Conservation (phyloP, 2,888 invertebrate species). For the Noctua pronuba region DNA sequence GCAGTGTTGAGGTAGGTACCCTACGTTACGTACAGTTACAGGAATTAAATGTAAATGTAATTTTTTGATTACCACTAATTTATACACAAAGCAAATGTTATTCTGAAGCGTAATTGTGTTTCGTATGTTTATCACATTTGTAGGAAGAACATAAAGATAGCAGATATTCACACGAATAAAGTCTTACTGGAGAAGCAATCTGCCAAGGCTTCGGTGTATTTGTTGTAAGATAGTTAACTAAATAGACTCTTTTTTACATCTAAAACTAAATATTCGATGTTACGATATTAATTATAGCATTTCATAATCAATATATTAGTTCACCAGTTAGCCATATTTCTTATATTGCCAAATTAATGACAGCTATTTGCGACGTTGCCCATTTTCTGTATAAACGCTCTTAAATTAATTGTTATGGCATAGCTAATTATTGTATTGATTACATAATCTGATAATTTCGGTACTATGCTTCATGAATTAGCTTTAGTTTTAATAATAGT, state of each 20-base stretch:
- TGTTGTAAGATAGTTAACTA: constrained; percentile 1
- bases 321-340: no score
- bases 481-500: background rate
- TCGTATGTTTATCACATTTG: background rate
- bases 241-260: no score
- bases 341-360: no score
- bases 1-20: background rate
- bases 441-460: background rate
- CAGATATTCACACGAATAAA: background rate
- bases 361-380: no score
- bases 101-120: no score
- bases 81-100: background rate
- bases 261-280: no score
- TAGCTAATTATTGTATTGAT: background rate
- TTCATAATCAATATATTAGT: no score
- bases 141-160: background rate
- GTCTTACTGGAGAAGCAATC: background rate
- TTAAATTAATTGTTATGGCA: background rate
- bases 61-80: background rate
- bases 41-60: background rate
- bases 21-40: background rate
- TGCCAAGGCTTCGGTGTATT: background rate
- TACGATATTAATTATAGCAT: no score
- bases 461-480: background rate
- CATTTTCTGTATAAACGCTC: no score